Evolutionary conservation across 2,113 vertebrate species (phyloP), one percentile per base, ranked within the genome.

Genomic region (Arothron firmamentum): DNA sequence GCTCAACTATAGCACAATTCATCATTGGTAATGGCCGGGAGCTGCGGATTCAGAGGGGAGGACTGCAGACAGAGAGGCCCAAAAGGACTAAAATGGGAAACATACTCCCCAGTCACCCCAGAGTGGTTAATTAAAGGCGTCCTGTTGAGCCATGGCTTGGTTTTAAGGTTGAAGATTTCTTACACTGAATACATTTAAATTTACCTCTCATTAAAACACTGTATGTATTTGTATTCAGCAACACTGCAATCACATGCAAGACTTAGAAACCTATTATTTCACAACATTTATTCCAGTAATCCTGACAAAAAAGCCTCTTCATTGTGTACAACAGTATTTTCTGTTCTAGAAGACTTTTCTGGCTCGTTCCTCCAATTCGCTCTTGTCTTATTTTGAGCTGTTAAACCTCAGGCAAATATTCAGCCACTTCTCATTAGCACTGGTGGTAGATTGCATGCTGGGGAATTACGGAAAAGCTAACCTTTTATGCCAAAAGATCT

Each of bases 1-100:
- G 70, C 88, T 89, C 87, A 89, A 90, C 88, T 84, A 80, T 86
- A 87, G 83, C 82, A 79, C 89, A 88, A 91, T 92, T 92, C 87
- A 92, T 92, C 91, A 91, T 92, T 82, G 78, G 79, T 89, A 90
- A 89, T 85, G 86, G 78, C 85, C 82, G 77, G 68, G 85, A 89
- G 84, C 75, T 49, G 54, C 70, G 55, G 75, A 68, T 88, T 87
- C 81, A 87, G 80, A 28, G 67, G 56, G 65, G 67, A 85, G 43
- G 74, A 80, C 70, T 57, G 70, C 59, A 84, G 82, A 86, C 82
- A 88, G 64, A 77, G 81, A 80, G 60, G 86, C 73, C 67, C 74
- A 81, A 85, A 85, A 80, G 78, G 75, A 85, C 88, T 90, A 90
- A 89, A 90, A 86, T 64, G 62, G 87, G 85, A 90, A 88, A 81